Conservation (phyloP, 2,797 vertebrate species). For the Tympanoctomys barrerae region DNA sequence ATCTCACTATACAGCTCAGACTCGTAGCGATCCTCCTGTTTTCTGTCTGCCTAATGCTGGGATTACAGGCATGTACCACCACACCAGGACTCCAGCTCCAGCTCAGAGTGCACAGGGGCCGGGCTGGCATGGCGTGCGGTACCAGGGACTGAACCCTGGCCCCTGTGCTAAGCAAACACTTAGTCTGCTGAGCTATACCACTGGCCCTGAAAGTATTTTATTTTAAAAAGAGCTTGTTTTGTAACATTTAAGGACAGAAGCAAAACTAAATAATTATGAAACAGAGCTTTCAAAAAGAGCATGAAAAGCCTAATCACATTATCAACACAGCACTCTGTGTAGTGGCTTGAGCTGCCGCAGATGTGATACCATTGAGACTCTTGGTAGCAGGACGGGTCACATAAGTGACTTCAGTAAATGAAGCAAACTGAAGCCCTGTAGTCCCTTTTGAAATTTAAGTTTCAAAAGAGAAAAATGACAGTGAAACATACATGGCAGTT, state of each 20-base stretch:
- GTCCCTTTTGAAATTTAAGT: constrained; percentile 21
- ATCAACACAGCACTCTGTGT: neutral
- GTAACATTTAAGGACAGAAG: neutral
- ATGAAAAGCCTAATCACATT: neutral
- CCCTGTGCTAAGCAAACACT: too few species aligned
- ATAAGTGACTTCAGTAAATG: constrained; percentile 3
- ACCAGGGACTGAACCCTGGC: too few species aligned
- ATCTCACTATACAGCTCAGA: too few species aligned
- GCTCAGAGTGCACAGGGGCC: too few species aligned
- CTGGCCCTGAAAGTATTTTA: neutral
- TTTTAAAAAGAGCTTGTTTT: constrained; percentile 28
- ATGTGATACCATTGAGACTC: neutral
- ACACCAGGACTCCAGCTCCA: too few species aligned
- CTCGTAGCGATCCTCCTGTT: too few species aligned
- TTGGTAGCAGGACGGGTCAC: neutral
- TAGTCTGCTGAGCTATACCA: too few species aligned
- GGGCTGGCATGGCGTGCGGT: too few species aligned
- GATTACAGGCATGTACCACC: too few species aligned
- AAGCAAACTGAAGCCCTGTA: neutral
- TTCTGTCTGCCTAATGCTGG: too few species aligned
- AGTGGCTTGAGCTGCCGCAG: neutral
- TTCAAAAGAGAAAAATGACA: neutral
- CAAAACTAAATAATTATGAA: neutral
- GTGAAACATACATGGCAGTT: neutral
- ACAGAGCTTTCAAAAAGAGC: neutral